Conservation (phyloP, 2,113 vertebrate species). For the Petroica traversi region DNA sequence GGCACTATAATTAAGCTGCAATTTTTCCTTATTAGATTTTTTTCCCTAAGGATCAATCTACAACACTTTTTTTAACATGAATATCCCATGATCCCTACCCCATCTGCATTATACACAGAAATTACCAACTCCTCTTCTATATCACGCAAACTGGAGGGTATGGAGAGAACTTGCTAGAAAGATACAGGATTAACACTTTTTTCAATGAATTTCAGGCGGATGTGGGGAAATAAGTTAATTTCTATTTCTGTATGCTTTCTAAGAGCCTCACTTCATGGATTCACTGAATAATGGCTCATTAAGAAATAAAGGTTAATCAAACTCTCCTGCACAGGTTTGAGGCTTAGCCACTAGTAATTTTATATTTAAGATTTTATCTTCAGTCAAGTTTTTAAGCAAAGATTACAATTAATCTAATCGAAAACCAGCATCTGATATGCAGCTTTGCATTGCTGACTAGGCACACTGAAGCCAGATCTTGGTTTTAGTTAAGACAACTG, state of each 20-base stretch:
- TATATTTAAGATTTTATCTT: conserved; percentile 44
- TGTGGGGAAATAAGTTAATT: not conserved
- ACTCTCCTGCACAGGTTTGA: not conserved
- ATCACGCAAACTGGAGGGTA: not conserved
- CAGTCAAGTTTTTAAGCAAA: conserved; percentile 1
- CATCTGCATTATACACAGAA: not conserved
- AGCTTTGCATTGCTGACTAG: not conserved
- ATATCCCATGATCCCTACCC: not conserved
- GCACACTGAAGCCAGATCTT: not conserved
- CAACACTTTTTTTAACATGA: not conserved
- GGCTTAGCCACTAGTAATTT: not conserved
- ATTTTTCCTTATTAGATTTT: not conserved
- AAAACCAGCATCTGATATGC: not conserved
- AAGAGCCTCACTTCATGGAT: not conserved
- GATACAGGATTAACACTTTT: not conserved
- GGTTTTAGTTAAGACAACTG: conserved; percentile 4
- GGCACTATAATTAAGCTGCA: not conserved
- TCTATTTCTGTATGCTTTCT: not conserved
- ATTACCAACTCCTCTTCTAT: not conserved
- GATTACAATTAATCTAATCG: not conserved
- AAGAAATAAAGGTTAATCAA: not conserved
- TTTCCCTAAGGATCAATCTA: not conserved
- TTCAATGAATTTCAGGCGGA: not conserved
- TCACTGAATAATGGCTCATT: not conserved
- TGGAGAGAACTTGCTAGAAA: not conserved